Percentiles rank a stretch among this genome's conserved stretches.
Conservation (phyloP, 2,113 vertebrate genomes). For the Balaeniceps rex region DNA sequence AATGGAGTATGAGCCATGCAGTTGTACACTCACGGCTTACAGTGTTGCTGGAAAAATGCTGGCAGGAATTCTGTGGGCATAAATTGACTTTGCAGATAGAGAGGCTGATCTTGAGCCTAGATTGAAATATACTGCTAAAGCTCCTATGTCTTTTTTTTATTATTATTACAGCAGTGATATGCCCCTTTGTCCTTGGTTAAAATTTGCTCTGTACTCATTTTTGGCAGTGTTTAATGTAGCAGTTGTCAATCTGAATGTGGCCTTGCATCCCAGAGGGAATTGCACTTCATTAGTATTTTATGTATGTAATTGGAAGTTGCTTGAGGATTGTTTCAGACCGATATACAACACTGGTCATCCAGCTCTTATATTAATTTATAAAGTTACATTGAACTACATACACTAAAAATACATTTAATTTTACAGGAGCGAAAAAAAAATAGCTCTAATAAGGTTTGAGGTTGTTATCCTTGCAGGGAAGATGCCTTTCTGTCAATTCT, state of each 20-base stretch:
- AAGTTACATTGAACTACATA: background rate
- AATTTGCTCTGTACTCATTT: constrained; percentile 26
- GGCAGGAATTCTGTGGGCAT: background rate
- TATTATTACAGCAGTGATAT: background rate
- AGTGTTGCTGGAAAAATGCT: constrained; percentile 1
- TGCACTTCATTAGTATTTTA: background rate
- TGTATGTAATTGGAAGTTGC: background rate
- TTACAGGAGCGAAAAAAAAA: background rate
- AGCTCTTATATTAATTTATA: background rate
- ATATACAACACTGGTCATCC: background rate
- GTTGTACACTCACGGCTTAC: background rate
- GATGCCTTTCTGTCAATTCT: background rate
- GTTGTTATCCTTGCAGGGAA: background rate
- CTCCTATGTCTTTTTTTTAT: background rate
- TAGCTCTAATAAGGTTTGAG: background rate
- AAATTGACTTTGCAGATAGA: constrained; percentile 4
- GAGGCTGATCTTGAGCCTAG: background rate
- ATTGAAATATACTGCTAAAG: background rate
- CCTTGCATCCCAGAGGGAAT: background rate
- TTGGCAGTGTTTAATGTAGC: constrained; percentile 11
- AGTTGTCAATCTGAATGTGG: constrained; percentile 3
- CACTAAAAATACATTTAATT: background rate
- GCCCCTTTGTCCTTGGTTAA: constrained; percentile 40
- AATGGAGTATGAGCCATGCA: background rate
- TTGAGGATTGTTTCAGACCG: background rate